These are phyloP conservation scores for Doryteuthis pealeii DNA, from an alignment of 1,140 invertebrate species.

Conservation along the genomic window DNA sequence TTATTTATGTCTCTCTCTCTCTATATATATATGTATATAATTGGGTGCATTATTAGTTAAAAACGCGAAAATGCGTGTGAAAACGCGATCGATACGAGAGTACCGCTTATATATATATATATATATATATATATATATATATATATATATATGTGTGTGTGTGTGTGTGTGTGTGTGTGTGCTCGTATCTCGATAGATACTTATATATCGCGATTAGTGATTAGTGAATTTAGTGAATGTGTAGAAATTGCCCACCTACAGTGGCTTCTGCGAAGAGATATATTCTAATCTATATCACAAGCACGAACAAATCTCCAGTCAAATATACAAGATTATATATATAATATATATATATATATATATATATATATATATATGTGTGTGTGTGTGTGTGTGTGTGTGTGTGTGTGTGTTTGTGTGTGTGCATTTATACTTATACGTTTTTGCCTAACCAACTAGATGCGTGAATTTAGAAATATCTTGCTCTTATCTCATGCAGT, in stretches of 20 bases:
- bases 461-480: too few species aligned
- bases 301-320: too few species aligned
- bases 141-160: background rate
- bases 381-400: background rate
- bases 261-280: too few species aligned
- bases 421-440: background rate
- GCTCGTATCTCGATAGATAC: background rate
- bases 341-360: background rate
- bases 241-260: too few species aligned
- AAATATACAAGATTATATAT: background rate
- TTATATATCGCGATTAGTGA: background rate
- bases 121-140: constrained; percentile 4
- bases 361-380: background rate
- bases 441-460: background rate
- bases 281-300: too few species aligned
- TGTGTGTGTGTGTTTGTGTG: background rate
- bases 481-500: too few species aligned
- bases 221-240: background rate
- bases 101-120: background rate
- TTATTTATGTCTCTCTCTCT: too few species aligned
- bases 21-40: too few species aligned
- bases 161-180: background rate
- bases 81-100: background rate
- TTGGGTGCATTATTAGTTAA: too few species aligned
- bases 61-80: background rate